These are phyloP conservation scores for Gambelia wislizenii DNA, from an alignment of 2,797 vertebrate genomes.

Conservation along the genomic window DNA sequence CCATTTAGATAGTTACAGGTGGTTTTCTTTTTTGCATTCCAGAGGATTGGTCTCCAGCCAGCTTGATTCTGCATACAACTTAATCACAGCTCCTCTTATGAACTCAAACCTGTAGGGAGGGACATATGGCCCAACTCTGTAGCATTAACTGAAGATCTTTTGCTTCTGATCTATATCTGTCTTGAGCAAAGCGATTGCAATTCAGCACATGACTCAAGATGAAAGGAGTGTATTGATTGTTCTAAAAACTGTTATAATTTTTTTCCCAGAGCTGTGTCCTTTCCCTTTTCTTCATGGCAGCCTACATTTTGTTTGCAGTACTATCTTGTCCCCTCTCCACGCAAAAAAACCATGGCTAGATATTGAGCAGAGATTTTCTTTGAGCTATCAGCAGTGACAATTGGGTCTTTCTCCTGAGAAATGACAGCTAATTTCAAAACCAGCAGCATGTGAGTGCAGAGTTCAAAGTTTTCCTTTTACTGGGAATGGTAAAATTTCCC, in stretches of 20 bases:
- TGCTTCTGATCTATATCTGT: conserved; percentile 37
- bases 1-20: background rate
- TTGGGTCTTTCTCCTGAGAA: conserved; percentile 29
- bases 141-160: conserved; percentile 20
- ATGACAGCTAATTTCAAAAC: conserved; percentile 63
- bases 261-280: background rate
- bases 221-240: conserved; percentile 40
- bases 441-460: conserved; percentile 27
- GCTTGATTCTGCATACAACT: background rate
- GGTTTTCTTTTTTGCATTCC: background rate
- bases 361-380: conserved; percentile 36
- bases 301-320: background rate
- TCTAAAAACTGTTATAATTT: conserved; percentile 38
- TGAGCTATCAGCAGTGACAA: conserved; percentile 34
- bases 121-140: background rate
- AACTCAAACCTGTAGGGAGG: background rate
- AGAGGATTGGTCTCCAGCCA: background rate
- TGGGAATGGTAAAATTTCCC: conserved; percentile 51
- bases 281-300: background rate
- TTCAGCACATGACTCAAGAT: conserved; percentile 43
- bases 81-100: background rate
- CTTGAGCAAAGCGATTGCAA: conserved; percentile 30
- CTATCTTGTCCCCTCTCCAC: background rate
- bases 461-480: conserved; percentile 50
- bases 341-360: background rate